Evolutionary conservation across 2,797 vertebrate genomes (phyloP), one percentile per base, ranked within the genome.

Genomic region (Manis javanica): DNA sequence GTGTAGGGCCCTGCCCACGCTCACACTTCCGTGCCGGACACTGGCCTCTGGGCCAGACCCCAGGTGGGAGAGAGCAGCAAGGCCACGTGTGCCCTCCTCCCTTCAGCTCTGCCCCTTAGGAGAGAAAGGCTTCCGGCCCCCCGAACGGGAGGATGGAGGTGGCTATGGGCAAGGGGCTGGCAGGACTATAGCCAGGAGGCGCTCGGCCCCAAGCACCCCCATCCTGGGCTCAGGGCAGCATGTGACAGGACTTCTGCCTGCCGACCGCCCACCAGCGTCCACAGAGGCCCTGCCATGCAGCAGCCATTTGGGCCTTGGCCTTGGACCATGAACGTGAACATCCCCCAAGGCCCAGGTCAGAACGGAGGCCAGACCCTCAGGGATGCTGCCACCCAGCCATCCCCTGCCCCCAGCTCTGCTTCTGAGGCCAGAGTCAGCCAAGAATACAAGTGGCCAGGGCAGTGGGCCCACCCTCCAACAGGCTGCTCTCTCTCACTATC

Each of bases 361-460:
- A 31, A 59, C 37, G 0, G 2, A 0, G 24, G 4, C 74, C n/a
- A 10, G 39, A n/a, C 0, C 19, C 37, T 0, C 2, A 0, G 37
- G 29, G 59, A 7, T 1, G 1, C 39, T 3, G 7, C 31, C 2
- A 18, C 74, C 49, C 49, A 23, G 21, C 14, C 9, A 19, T n/a
- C 14, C 21, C 8, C 9, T 5, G 29, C 31, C 37, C 5, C 78
- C 18, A n/a, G 16, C 39, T 69, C 86, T 9, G 5, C 31, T 69
- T 64, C 88, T 8, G 0, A 71, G 61, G 61, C 37, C 53, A 2
- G 57, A 29, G 23, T 15, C 7, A 3, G 53, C 15, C 4, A 6
- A 26, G 59, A 13, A 66, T 1, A 1, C 12, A 0, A 13, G 46
- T 10, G 18, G 6, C 53, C 0, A 42, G 64, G 53, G 8, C 23